Conservation (phyloP, 2,888 invertebrate genomes). For the Pristionchus maxplancki region DNA sequence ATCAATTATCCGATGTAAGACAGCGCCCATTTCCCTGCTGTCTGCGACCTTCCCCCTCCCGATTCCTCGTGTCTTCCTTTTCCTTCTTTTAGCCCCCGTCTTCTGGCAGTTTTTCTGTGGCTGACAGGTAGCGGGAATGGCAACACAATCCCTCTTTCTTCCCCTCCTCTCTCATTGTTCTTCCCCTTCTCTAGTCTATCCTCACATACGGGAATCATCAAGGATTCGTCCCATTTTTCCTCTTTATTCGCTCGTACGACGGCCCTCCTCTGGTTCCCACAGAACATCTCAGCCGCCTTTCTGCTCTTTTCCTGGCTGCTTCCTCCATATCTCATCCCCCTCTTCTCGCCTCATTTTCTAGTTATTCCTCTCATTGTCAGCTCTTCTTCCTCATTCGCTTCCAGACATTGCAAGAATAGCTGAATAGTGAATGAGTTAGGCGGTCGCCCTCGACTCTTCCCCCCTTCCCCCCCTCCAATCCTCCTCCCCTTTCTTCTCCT, state of each 20-base stretch:
- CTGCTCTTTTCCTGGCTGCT: neutral
- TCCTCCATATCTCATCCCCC: neutral
- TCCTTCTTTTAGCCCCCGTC: neutral
- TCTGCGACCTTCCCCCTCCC: neutral
- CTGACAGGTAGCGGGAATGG: slow-evolving; percentile 18
- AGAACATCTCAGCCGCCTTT: neutral
- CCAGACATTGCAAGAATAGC: neutral
- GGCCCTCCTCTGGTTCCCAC: neutral
- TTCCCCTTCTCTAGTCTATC: neutral
- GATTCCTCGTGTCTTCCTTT: neutral
- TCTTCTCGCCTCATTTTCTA: neutral
- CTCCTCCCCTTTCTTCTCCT: neutral
- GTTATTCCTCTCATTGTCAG: slow-evolving; percentile 15
- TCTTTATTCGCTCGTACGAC: neutral
- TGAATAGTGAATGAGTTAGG: slow-evolving; percentile 2
- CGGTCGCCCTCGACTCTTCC: neutral
- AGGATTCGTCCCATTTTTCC: neutral
- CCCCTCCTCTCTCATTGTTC: neutral
- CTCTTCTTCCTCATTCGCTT: slow-evolving; percentile 5
- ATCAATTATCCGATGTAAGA: neutral
- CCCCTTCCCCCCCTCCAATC: neutral
- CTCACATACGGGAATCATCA: slow-evolving; percentile 12
- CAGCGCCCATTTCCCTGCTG: neutral
- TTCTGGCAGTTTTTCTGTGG: neutral
- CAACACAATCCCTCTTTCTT: neutral